Evolutionary conservation across 1,140 invertebrate species (phyloP).

Genomic region (Pseudomyrmex dendroicus): DNA sequence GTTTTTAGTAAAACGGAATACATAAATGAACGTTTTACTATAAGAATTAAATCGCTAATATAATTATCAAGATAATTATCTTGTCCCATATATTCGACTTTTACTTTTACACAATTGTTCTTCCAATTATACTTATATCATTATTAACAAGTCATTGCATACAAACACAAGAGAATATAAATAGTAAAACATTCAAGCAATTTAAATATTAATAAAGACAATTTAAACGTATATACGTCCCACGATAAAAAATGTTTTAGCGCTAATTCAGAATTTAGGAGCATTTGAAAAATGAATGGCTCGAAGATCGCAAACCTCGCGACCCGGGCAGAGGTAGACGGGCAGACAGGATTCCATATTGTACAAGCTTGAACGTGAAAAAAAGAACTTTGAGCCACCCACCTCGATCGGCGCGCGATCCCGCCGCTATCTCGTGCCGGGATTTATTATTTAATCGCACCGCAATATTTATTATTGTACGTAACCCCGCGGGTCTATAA

Average conservation of each 20-base stretch:
- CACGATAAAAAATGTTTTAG: conserved; percentile 29
- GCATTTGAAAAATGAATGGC: conserved; percentile 42
- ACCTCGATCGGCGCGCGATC: conserved; percentile 56
- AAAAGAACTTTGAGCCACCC: conserved; percentile 46
- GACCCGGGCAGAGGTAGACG: background rate
- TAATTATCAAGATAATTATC: background rate
- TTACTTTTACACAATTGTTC: too few species aligned
- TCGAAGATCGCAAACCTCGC: conserved; percentile 39
- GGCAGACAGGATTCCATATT: conserved; percentile 27
- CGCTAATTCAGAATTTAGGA: conserved; percentile 29
- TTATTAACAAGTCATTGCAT: too few species aligned
- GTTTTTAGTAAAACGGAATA: conserved; percentile 1
- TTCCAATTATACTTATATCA: too few species aligned
- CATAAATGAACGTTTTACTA: background rate
- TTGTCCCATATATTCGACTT: too few species aligned
- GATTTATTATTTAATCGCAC: conserved; percentile 83
- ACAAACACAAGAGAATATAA: background rate
- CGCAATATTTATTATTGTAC: conserved; percentile 82
- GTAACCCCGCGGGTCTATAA: conserved; percentile 80
- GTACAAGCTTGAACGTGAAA: conserved; percentile 41
- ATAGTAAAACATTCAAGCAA: too few species aligned
- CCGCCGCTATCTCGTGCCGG: conserved; percentile 78
- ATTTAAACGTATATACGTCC: background rate
- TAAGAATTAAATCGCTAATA: background rate
- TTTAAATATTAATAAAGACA: conserved; percentile 45